Evolutionary conservation across 2,888 invertebrate genomes (phyloP), one percentile per base, ranked within the genome.

Genomic region (Cryptus armator): DNA sequence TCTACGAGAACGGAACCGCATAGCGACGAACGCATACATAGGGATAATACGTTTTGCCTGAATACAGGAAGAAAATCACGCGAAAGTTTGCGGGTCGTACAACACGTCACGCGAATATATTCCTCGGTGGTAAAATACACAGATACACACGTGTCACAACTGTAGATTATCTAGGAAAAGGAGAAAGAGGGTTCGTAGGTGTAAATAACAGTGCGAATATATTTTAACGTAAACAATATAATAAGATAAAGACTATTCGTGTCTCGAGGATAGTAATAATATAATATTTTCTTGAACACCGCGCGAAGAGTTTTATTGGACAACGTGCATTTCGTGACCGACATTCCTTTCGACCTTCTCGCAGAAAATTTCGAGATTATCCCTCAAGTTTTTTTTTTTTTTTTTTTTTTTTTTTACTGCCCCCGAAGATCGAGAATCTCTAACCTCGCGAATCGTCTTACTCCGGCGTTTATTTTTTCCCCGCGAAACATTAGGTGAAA

Each of bases 151-250:
- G 19, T 67, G 16, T 16, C 59, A 59, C 67, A 53, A 68, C 68
- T 62, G 44, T 43, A 75, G 62, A 79, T 83, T 74, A 83, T 74
- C 68, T 44, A 16, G 7, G 51, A 43, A 32, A 37, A 48, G 19
- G 51, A 24, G 62, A 44, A 64, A 71, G 19, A 24, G 46, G 12
- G 16, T 64, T 48, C 51, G 84, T 80, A 72, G 84, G 76, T 81
- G 76, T 72, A 53, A 72, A 77, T 81, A 76, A 81, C 67, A 67
- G 76, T 62, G 67, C 29, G 48, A 75, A 80, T 81, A 72, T 59
- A 72, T 64, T 51, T 76, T 12, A 46, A 76, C 62, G 29, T 16
- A 51, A 80, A 76, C 29, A 77, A 77, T 64, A 70, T 74, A 68
- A 68, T 81, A 56, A 81, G 14, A 29, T 43, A 62, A 74, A 62